Evolutionary conservation across 2,888 invertebrate species (phyloP).

Genomic region (Eledona agricola): DNA sequence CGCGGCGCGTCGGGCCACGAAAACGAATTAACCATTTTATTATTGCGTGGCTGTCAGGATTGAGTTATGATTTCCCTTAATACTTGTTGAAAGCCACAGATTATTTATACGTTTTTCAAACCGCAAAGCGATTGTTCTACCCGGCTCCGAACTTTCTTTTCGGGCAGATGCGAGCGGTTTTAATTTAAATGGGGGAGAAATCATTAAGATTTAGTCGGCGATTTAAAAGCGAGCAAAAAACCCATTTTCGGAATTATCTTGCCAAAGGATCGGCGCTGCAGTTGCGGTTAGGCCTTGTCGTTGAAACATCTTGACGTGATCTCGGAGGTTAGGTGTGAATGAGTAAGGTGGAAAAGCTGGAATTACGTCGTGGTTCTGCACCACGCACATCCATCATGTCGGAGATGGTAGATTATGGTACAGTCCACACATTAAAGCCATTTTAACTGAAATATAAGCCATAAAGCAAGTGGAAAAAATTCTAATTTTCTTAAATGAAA

Average conservation of each 20-base stretch:
- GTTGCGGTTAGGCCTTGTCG: constrained; percentile 19
- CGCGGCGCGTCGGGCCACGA: constrained; percentile 44
- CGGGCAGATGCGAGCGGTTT: constrained; percentile 1
- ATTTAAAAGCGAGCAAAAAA: constrained; percentile 21
- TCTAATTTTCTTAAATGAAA: not conserved
- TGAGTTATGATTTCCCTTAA: constrained; percentile 50
- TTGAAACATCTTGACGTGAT: constrained; percentile 29
- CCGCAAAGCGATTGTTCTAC: constrained; percentile 29
- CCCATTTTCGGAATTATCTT: constrained; percentile 27
- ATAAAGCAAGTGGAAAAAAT: not conserved
- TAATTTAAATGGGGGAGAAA: constrained; percentile 25
- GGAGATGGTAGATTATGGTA: constrained; percentile 26
- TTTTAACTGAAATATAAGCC: not conserved
- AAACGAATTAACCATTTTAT: constrained; percentile 53
- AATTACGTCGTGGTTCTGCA: constrained; percentile 26
- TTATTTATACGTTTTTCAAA: constrained; percentile 45
- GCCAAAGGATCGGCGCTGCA: constrained; percentile 14
- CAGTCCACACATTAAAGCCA: no score
- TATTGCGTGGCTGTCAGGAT: constrained; percentile 48
- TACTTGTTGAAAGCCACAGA: constrained; percentile 48
- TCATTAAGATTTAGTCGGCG: constrained; percentile 29
- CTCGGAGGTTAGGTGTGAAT: constrained; percentile 33
- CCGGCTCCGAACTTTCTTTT: constrained; percentile 7
- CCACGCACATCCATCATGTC: constrained; percentile 32
- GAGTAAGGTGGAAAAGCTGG: constrained; percentile 32